Base-by-base conservation (phyloP, 2,113 vertebrate genomes). In the Neopipo cinnamomea region DNA sequence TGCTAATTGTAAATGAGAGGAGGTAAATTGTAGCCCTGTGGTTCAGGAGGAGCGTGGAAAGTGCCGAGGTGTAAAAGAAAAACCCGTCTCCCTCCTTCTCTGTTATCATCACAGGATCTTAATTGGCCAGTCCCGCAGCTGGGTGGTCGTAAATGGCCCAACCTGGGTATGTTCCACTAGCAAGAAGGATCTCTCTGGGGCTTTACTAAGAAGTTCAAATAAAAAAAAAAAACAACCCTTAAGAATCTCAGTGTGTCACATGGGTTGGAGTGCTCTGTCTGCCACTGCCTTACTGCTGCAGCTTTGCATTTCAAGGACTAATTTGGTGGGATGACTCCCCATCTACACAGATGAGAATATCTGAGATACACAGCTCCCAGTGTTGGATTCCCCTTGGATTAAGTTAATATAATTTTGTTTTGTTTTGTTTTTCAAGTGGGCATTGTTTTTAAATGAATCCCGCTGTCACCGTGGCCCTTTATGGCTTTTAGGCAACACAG, bases 41-140 rank as follows among this genome's bases (percentile, higher is more conserved):
- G 6, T 62, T 72, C 42, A 9, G n/a, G 42, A 85, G 30, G 5
- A 39, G 15, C 1, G 9, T 19, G n/a, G 63, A 3, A 79, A 41
- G 22, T 31, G 33, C 65, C 46, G 63, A 73, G 18, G 17, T 12
- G 21, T 35, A 6, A 25, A 44, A 65, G 24, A 17, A 62, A 58
- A 71, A 18, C 35, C 5, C n/a, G 9, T 11, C 12, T 42, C 13
- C 15, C 14, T 87, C 0, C 0, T 37, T 52, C 8, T 3, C n/a
- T 18, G 6, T 6, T 11, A 4, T 21, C 49, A 10, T 14, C 1
- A 1, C 56, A 22, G 28, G 16, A 35, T 75, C 46, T 58, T 47
- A 35, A 30, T 7, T 44, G 24, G 35, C 41, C 35, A 39, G 41
- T 2, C 21, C 61, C 76, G 53, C 33, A 20, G 59, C 21, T 5